Base-by-base conservation (phyloP, 1,140 invertebrate species). In the Charaxes varanes region DNA sequence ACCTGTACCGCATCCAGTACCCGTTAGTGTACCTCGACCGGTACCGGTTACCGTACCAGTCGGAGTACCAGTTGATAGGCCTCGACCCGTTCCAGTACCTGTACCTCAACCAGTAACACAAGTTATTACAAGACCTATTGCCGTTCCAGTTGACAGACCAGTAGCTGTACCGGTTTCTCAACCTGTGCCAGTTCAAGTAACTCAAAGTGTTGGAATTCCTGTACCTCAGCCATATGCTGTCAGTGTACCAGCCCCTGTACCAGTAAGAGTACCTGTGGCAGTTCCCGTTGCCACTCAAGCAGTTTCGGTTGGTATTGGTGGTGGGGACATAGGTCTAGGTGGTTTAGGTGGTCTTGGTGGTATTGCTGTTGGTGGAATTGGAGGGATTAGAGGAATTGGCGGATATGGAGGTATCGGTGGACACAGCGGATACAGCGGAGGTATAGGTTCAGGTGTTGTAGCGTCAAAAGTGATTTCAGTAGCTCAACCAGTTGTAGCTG, bases 61-160 rank as follows among this genome's bases (percentile, higher is more conserved):
- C 0, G 65, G 63, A 0, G 73, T 80, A 4, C 73, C 79, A 2
- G 68, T 80, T 0, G 74, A 70, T 16, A 56, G 49, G 1, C 76
- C 76, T 0, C 49, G 79, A 0, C 64, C 79, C 0, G 79, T 83
- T 0, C 62, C 62, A 4, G 73, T 81, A 0, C 10, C 58, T 0
- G 66, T 81, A 4, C 79, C 77, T 2, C 79, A 80, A 7, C 74
- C 79, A 4, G 68, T 81, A 7, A 40, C 72, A 1, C 67, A 76
- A 3, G 41, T 73, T 1, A 54, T 83, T 12, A 45, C 60, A 1
- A 52, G 77, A 13, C 77, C 74, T 1, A 37, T 72, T 1, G 72
- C 79, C 0, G 67, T 83, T 4, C 72, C 79, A 7, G 46, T 83
- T 0, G 61, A 83, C 24, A 35, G 77, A 16, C 77, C 79, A 0